Percentiles rank a stretch among this genome's conserved stretches.
Conservation (phyloP, 1,140 invertebrate genomes). For the Brachionus manjavacas region DNA sequence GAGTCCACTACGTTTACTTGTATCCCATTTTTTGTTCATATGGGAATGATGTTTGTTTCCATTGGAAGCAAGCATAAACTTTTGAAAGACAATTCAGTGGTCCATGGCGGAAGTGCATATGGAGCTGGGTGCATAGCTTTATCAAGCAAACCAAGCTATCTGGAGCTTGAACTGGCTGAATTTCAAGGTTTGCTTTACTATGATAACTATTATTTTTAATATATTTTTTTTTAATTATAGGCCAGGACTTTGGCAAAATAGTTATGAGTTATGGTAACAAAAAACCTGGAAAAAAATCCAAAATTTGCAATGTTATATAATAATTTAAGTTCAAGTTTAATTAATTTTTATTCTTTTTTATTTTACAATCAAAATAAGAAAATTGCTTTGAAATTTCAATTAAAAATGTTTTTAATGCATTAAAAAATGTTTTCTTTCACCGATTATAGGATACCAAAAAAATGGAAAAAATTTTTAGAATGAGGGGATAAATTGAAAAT, state of each 20-base stretch:
- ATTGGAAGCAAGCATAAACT: slow-evolving; percentile 9
- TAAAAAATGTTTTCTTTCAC: too few relatives aligned
- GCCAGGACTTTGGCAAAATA: neutral
- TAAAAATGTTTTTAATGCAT: too few relatives aligned
- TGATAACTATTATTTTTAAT: neutral
- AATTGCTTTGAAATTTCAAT: too few relatives aligned
- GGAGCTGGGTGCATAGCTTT: slow-evolving; percentile 19
- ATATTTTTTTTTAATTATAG: neutral
- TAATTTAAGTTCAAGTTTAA: neutral
- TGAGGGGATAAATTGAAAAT: too few relatives aligned
- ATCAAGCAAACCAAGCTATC: neutral
- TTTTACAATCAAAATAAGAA: too few relatives aligned
- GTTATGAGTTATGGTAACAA: neutral
- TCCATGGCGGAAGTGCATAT: slow-evolving; percentile 33
- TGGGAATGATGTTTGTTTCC: slow-evolving; percentile 33
- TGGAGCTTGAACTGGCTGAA: slow-evolving; percentile 18
- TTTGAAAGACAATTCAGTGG: neutral
- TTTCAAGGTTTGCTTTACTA: neutral
- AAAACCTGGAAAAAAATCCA: neutral
- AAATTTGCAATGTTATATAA: neutral
- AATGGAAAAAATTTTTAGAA: too few relatives aligned
- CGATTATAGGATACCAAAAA: too few relatives aligned
- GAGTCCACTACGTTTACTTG: slow-evolving; percentile 12
- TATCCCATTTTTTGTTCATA: slow-evolving; percentile 37
- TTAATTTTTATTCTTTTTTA: too few relatives aligned